Evolutionary conservation across 1,140 invertebrate species (phyloP), one percentile per base, ranked within the genome.

Genomic region (Rhyzopertha dominica): DNA sequence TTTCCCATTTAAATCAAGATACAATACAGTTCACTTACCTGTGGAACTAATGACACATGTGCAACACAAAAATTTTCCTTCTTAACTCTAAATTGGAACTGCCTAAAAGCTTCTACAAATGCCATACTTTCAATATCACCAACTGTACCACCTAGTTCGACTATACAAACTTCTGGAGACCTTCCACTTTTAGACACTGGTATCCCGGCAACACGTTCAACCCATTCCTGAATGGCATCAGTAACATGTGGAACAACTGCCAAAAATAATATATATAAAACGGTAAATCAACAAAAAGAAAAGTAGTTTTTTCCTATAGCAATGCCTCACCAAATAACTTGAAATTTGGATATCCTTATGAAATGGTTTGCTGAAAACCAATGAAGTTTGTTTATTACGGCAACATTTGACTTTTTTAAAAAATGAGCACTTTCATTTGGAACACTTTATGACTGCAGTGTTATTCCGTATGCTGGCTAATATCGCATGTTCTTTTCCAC

Each of bases 101-200:
- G 95, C 18, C 95, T 72, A 65, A 99, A 98, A n/a, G 95, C 95
- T 74, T 98, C 95, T 3, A 98, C 90, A 74, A 98, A 99, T 10
- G 94, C 90, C 95, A 98, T 98, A 30, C 95, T 91, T 74, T 99
- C 97, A 53, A 99, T 99, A 67, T 99, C 97, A 14, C 94, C 97
- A 57, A 99, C 92, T 3, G 96, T 99, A 1, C 97, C 97, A 16
- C 97, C 97, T 19, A 99, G 72, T 75, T 95, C 90, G 20, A 95
- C 79, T 41, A 94, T 88, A 61, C 90, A 93, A 0, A 93, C 85
- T 75, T 86, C 69, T n/a, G 95, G 94, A 43, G 78, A 75, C 45
- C 78, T 74, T 20, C 79, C 78, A 56, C 84, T 82, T 43, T 76
- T 67, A 44, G 79, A 85, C 0, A 98, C 93, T n/a, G 95, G 86